These are phyloP conservation scores for Serranus cabrilla DNA, from an alignment of 2,797 vertebrate genomes.

Conservation along the genomic window DNA sequence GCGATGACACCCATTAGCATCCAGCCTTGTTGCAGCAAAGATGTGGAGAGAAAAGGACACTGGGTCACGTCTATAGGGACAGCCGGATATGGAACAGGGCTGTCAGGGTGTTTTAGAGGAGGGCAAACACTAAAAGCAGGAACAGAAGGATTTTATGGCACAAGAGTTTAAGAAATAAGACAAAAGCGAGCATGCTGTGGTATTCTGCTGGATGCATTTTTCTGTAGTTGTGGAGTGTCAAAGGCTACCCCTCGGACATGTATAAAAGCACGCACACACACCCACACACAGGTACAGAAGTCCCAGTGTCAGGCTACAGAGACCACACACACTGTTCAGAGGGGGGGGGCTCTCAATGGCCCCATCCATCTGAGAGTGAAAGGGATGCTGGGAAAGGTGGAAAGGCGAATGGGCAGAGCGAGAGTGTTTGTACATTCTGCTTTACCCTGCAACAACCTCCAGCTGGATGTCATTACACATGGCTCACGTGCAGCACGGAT, in stretches of 20 bases:
- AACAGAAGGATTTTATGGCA: conserved; percentile 49
- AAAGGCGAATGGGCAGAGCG: conserved; percentile 36
- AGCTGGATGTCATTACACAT: conserved; percentile 76
- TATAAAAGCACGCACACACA: conserved; percentile 29
- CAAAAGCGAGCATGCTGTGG: conserved; percentile 35
- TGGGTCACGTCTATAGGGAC: conserved; percentile 45
- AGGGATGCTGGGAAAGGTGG: conserved; percentile 50
- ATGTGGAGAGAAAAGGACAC: conserved; percentile 20
- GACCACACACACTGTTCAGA: conserved; percentile 81
- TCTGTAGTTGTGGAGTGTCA: conserved; percentile 28
- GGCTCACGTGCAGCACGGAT: conserved; percentile 60
- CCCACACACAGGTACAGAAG: conserved; percentile 59
- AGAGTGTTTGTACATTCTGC: conserved; percentile 54
- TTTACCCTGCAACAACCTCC: conserved; percentile 59
- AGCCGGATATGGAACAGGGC: neutral
- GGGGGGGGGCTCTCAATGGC: conserved; percentile 45
- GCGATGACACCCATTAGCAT: conserved; percentile 51
- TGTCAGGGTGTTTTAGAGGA: conserved; percentile 42
- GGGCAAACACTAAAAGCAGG: conserved; percentile 46
- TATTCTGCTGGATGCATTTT: conserved; percentile 40
- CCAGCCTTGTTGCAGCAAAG: conserved; percentile 15
- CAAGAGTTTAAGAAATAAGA: conserved; percentile 35
- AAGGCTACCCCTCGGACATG: conserved; percentile 24
- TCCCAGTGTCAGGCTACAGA: conserved; percentile 48
- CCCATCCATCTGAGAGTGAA: conserved; percentile 63